Percentiles rank a stretch among this genome's conserved stretches.
Conservation (phyloP, 2,888 invertebrate genomes). For the Mesoligia furuncula region DNA sequence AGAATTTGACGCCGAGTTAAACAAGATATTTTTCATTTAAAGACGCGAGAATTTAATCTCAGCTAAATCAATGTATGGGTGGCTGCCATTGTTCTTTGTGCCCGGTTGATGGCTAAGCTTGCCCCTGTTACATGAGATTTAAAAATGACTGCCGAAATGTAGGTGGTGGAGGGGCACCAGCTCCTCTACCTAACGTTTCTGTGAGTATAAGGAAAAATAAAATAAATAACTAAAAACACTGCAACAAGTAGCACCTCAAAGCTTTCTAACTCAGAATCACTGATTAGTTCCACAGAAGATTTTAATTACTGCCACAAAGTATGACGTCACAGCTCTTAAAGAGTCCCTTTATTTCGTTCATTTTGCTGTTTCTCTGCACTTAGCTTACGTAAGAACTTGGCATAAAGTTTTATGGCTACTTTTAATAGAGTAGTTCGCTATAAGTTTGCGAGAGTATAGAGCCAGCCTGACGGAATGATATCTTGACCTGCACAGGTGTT, state of each 20-base stretch:
- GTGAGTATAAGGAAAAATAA: background rate
- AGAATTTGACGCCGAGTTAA: too few species aligned
- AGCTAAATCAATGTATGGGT: too few species aligned
- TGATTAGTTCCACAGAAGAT: constrained; percentile 28
- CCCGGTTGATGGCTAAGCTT: background rate
- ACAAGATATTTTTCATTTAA: too few species aligned
- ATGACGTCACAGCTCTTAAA: constrained; percentile 29
- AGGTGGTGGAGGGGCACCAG: background rate
- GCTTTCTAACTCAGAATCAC: constrained; percentile 22
- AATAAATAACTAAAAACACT: background rate
- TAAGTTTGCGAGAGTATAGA: constrained; percentile 19
- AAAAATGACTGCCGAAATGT: too few species aligned
- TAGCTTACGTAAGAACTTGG: constrained; percentile 40
- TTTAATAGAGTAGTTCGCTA: constrained; percentile 41
- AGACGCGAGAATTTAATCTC: too few species aligned
- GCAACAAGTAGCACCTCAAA: constrained; percentile 9
- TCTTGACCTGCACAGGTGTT: constrained; percentile 44
- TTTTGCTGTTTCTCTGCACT: constrained; percentile 39
- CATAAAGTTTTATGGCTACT: constrained; percentile 41
- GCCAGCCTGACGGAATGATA: constrained; percentile 33
- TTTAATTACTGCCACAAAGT: constrained; percentile 44
- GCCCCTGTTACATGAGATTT: background rate
- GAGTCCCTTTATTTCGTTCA: constrained; percentile 30
- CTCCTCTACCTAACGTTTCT: background rate
- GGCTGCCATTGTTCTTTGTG: too few species aligned